Evolutionary conservation across 2,888 invertebrate species (phyloP).

Genomic region (Melangyna quadrimaculata): DNA sequence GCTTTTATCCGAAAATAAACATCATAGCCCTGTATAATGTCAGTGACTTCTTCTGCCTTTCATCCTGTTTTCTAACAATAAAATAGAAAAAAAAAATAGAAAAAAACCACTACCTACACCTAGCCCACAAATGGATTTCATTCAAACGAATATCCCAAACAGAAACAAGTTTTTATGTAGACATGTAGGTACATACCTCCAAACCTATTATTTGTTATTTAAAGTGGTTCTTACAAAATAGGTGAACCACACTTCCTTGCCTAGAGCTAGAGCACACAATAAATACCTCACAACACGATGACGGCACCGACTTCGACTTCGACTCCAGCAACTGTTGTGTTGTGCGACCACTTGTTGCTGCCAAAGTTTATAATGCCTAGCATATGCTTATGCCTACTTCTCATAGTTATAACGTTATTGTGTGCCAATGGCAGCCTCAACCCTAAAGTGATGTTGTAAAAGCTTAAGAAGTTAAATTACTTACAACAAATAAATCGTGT

Average conservation of each 20-base stretch:
- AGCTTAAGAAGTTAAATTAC: constrained; percentile 33
- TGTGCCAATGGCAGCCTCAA: constrained; percentile 47
- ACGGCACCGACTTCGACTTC: neutral
- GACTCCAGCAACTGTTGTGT: neutral
- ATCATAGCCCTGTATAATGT: constrained; percentile 17
- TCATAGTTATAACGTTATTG: neutral
- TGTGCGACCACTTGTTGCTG: constrained; percentile 44
- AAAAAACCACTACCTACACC: constrained; percentile 16
- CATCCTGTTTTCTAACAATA: constrained; percentile 18
- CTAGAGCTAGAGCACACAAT: constrained; percentile 48
- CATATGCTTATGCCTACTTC: neutral
- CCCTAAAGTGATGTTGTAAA: constrained; percentile 24
- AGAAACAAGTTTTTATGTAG: constrained; percentile 41
- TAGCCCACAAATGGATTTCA: constrained; percentile 33
- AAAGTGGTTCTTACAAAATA: constrained; percentile 64
- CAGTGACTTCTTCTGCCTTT: constrained; percentile 29
- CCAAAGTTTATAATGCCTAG: neutral
- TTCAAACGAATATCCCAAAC: constrained; percentile 56
- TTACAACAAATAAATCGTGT: constrained; percentile 17
- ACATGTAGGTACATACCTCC: neutral
- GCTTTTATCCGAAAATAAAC: neutral
- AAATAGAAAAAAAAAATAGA: neutral
- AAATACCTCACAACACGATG: constrained; percentile 42
- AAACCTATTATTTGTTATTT: constrained; percentile 37
- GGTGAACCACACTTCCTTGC: constrained; percentile 62